Evolutionary conservation across 2,113 vertebrate genomes (phyloP), one percentile per base, ranked within the genome.

Genomic region (Sylvietta virens): DNA sequence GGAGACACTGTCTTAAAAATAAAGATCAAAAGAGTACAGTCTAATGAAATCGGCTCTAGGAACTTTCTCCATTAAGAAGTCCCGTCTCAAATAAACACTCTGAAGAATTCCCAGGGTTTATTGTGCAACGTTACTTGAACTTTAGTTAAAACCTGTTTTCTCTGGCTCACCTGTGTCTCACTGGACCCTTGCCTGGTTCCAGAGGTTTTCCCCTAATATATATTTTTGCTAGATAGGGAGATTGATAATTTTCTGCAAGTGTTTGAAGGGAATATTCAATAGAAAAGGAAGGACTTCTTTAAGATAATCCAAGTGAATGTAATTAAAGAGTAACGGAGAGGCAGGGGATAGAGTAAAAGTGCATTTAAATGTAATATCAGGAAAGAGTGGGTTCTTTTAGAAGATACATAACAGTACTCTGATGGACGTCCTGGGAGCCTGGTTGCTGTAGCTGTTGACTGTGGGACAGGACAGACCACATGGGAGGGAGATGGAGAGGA

Each of bases 141-240:
- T 83, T 58, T 81, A 87, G 83, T 85, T 90, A 94, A 93, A 95
- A 87, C 35, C 23, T 80, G 22, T 40, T 81, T 92, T 88, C 30
- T 73, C 28, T 80, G 21, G 18, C 33, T 72, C 82, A 50, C 64
- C 57, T 70, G 13, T 54, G 27, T 67, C 45, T 90, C 88, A 47
- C 71, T 71, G 82, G 86, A 90, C 51, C 23, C 28, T 94, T 82
- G 35, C 33, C n/a, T 81, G 11, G 10, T 66, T 91, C 30, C 53
- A 73, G 42, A 93, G 48, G 70, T 86, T 85, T 91, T 67, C 37
- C 57, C 20, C 21, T 54, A 61, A 40, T 64, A 42, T 12, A 7
- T 79, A 22, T 72, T 80, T 93, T 94, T 96, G 80, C 33, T 54
- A 44, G 66, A 47, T 70, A 81, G 21, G 22, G 20, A 88, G 5